Conservation (phyloP, 2,113 vertebrate genomes). For the Sciurus niger region DNA sequence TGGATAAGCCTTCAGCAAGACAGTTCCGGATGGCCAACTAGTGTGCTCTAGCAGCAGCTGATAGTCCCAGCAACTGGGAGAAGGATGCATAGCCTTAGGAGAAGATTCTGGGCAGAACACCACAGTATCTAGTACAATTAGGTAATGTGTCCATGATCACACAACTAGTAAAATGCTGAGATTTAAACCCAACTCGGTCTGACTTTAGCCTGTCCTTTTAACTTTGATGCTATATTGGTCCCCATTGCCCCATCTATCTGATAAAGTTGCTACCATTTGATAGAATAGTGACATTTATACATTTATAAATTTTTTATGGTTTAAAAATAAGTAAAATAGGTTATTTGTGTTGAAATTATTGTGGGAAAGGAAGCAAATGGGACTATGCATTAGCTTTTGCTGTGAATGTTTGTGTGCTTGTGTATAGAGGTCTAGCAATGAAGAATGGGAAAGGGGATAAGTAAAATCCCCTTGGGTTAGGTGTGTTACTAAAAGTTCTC, state of each 20-base stretch:
- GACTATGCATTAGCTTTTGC: neutral
- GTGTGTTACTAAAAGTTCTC: neutral
- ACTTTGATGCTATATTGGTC: neutral
- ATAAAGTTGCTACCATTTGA: neutral
- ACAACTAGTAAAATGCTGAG: neutral
- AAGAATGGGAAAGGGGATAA: neutral
- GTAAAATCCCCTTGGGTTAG: too few relatives aligned
- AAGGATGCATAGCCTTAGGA: neutral
- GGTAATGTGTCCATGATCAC: neutral
- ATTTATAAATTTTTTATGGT: conserved; percentile 24
- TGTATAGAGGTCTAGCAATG: neutral
- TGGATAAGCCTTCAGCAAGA: neutral
- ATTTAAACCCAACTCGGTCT: neutral
- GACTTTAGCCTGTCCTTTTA: conserved; percentile 12
- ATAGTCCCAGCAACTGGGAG: neutral
- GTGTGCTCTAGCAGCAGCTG: neutral
- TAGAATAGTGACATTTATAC: conserved; percentile 18
- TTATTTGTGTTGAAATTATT: neutral
- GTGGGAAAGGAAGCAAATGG: neutral
- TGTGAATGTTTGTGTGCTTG: neutral
- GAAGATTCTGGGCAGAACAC: neutral
- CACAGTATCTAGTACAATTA: neutral
- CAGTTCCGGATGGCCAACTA: neutral
- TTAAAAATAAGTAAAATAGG: conserved; percentile 32
- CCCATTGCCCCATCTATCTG: neutral